Base-by-base conservation (phyloP, 2,888 invertebrate species). In the Gandaritis pyraliata region DNA sequence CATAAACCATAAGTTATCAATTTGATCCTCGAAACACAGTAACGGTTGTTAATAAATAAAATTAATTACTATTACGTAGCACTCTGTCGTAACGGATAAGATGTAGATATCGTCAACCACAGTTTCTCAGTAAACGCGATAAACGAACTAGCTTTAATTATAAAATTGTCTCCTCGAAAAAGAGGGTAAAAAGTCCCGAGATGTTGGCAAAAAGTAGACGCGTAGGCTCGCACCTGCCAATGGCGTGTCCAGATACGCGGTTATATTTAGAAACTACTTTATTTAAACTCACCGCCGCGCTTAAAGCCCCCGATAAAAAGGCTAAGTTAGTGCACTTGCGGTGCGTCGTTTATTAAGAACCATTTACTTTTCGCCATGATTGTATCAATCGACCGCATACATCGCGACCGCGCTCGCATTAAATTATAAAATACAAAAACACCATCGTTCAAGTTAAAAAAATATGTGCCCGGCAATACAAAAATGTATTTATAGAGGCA, bases 201-300 rank as follows among this genome's bases (percentile, higher is more conserved):
- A 77, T 75, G 76, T 72, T 79, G 70, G 85, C 74, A 86, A 83
- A 85, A 83, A 84, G 79, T 78, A 75, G 84, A 87, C 75, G 84
- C 85, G 81, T 81, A 81, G 81, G 78, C 86, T 84, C 82, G 86
- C 90, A 90, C 88, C 90, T 91, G 91, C 90, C 91, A 90, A 90
- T 90, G 84, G 81, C 81, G 84, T 85, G 86, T 89, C 85, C 82
- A 87, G 90, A 91, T 90, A 91, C 85, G 81, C 79, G 79, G 87
- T 85, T 92, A 92, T 91, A 90, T 91, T 88, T 92, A 92, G 90
- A 90, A 89, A 88, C 85, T 89, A 90, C 89, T 90, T 90, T 89
- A 90, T 90, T 89, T 87, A 90, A 71, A 85, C 86, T 84, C 87
- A 87, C 87, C 88, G 88, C 83, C 85, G 76, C 80, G 86, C 87